Percentiles rank a stretch among this genome's conserved stretches.
Evolutionary conservation across 1,140 invertebrate genomes (phyloP).

Genomic region (Chironomus striatipennis): DNA sequence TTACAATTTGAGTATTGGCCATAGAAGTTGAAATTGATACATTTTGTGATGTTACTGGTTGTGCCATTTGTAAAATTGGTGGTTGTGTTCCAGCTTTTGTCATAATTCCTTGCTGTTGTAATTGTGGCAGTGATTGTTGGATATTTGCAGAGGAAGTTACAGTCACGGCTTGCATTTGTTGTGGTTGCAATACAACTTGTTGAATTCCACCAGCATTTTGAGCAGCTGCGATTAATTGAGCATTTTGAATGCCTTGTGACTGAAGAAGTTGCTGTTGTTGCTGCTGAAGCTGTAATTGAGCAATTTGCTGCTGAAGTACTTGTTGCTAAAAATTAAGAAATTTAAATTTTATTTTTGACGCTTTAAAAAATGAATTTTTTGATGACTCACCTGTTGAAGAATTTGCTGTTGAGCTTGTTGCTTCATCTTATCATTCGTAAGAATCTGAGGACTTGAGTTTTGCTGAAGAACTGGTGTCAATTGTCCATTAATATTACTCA

Average conservation of each 20-base stretch:
- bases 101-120: constrained; percentile 11
- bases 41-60: neutral
- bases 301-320: constrained; percentile 24
- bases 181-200: neutral
- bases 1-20: constrained; percentile 1
- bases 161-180: neutral
- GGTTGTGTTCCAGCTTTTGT: neutral
- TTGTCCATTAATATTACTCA: constrained; percentile 30
- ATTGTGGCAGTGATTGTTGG: neutral
- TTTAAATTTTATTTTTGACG: neutral
- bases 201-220: neutral
- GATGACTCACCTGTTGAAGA: constrained; percentile 35
- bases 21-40: neutral
- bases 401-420: constrained; percentile 41
- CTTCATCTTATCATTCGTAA: constrained; percentile 34
- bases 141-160: neutral
- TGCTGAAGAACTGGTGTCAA: constrained; percentile 2
- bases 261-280: constrained; percentile 5
- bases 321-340: constrained; percentile 22
- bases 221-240: neutral
- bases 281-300: constrained; percentile 10
- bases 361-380: constrained; percentile 29
- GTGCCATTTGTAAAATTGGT: neutral
- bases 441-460: neutral
- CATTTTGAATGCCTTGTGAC: constrained; percentile 4